Percentiles rank a stretch among this genome's conserved stretches.
Evolutionary conservation across 2,113 vertebrate species (phyloP).

Genomic region (Catharus minimus): DNA sequence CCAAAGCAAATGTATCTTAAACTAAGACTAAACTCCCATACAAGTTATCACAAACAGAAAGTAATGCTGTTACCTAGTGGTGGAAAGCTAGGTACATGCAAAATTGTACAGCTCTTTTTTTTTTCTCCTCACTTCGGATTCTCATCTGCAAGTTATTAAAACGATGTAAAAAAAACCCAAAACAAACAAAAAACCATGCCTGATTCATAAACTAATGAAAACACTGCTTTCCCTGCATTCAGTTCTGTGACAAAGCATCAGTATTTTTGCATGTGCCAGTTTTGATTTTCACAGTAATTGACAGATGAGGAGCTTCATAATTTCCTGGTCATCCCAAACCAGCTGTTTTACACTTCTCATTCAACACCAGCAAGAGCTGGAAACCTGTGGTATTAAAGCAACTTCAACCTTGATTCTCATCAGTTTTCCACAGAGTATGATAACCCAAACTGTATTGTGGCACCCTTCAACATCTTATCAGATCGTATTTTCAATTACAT

Average conservation of each 20-base stretch:
- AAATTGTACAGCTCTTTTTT: neutral
- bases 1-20: neutral
- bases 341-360: neutral
- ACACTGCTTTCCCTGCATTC: neutral
- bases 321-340: neutral
- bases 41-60: neutral
- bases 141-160: neutral
- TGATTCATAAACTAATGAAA: neutral
- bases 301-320: neutral
- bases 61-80: slow-evolving; percentile 40
- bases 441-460: neutral
- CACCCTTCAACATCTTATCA: neutral
- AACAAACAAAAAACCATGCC: too few relatives aligned
- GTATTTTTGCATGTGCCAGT: neutral
- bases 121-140: neutral
- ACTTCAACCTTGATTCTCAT: neutral
- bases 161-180: accelerated
- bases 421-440: neutral
- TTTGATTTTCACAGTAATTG: neutral
- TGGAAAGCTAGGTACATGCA: neutral
- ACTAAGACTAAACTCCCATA: neutral
- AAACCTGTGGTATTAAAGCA: neutral
- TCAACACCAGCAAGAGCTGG: neutral
- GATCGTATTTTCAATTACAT: neutral
- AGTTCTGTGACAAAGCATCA: neutral